Percentiles rank a stretch among this genome's conserved stretches.
Conservation (phyloP, 2,797 vertebrate genomes). For the Coreius guichenoti region DNA sequence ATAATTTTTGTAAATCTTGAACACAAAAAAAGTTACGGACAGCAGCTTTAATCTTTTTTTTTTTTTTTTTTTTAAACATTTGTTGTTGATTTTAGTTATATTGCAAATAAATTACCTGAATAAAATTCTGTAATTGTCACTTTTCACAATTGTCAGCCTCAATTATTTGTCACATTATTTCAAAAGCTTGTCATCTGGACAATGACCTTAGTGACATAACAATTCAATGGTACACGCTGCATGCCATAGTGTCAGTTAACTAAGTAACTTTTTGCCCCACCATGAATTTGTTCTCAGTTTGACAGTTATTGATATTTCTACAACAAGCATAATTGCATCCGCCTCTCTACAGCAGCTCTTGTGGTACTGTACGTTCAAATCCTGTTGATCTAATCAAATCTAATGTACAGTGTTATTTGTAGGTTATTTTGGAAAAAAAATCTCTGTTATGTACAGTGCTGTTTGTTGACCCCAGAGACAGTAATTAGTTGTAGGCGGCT, state of each 20-base stretch:
- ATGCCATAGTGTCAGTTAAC: background rate
- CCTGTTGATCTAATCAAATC: slow-evolving; percentile 23
- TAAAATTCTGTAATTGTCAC: background rate
- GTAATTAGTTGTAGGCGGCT: slow-evolving; percentile 25
- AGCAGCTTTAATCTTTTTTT: no score
- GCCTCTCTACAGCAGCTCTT: background rate
- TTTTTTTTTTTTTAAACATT: background rate
- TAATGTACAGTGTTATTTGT: slow-evolving; percentile 1
- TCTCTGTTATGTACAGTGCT: background rate
- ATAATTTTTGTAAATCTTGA: no score
- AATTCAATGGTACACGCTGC: background rate
- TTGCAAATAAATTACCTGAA: background rate
- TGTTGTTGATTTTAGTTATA: background rate
- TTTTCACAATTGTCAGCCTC: background rate
- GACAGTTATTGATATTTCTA: slow-evolving; percentile 21
- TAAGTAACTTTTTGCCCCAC: slow-evolving; percentile 9
- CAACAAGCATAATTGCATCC: background rate
- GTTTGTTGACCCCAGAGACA: slow-evolving; percentile 17
- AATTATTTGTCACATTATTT: background rate
- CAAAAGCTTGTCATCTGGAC: background rate
- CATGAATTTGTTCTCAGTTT: background rate
- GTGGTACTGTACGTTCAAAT: background rate
- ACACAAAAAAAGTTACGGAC: no score
- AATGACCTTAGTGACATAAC: background rate
- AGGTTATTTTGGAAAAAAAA: background rate